These are phyloP conservation scores for Ranitomeya variabilis DNA, from an alignment of 2,113 vertebrate genomes.

Conservation along the genomic window DNA sequence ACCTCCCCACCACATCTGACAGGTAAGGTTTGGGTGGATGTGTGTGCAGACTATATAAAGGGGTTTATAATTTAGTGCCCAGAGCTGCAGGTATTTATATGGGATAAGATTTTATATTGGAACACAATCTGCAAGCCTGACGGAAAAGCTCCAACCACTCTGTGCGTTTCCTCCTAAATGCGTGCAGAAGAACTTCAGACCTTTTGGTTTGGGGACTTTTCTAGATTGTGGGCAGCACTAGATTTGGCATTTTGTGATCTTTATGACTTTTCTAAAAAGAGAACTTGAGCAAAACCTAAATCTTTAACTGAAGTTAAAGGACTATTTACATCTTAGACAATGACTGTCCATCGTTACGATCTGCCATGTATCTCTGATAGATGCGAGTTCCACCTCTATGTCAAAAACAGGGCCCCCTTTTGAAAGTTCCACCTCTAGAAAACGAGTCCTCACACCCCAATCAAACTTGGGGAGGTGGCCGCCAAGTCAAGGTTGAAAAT, in stretches of 20 bases:
- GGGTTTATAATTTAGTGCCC: not conserved
- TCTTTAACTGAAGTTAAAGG: not conserved
- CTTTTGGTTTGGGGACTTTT: not conserved
- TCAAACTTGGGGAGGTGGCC: no score
- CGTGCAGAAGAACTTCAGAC: not conserved
- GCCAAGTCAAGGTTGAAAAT: not conserved
- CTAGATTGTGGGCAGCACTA: not conserved
- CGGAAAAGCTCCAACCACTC: not conserved
- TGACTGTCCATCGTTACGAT: no score
- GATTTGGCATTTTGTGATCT: not conserved
- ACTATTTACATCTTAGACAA: no score
- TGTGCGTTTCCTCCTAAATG: not conserved
- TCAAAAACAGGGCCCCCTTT: no score
- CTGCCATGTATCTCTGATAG: no score
- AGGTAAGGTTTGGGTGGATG: conserved; percentile 3
- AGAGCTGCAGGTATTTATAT: not conserved
- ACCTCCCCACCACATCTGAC: not conserved
- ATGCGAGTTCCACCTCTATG: no score
- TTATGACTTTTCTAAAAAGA: not conserved
- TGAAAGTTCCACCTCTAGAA: no score
- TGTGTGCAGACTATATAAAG: not conserved
- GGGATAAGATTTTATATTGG: no score
- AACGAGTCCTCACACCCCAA: no score
- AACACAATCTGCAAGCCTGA: not conserved
- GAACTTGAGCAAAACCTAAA: not conserved